Base-by-base conservation (phyloP, 2,113 vertebrate species). In the Microtus pennsylvanicus region DNA sequence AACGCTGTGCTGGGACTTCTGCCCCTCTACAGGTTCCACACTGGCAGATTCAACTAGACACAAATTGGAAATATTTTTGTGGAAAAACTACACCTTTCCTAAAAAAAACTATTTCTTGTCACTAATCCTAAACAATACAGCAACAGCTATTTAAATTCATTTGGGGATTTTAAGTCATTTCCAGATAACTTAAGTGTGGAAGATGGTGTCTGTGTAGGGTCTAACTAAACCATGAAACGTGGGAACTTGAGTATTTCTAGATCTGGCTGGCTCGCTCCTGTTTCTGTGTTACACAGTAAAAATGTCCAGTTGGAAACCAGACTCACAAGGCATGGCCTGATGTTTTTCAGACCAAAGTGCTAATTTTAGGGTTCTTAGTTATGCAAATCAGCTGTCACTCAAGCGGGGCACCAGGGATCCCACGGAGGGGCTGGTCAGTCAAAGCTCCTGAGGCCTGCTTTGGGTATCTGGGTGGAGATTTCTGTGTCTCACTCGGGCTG, bases 291-390 rank as follows among this genome's bases (percentile, higher is more conserved):
- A 1, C 28, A 67, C 65, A 50, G 13, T 90, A 81, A 90, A 82
- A 97, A 76, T 96, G 75, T 91, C 80, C 96, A 91, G 61, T 83
- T 96, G 95, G 89, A 78, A 78, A 85, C 97, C 93, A 61, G 69
- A 94, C 1, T 35, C 16, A 7, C 38, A 80, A 11, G 82, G 82
- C 92, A 50, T 50, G 95, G 55, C 90, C 30, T 69, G 45, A 80
- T 55, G 77, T 13, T 89, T 55, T 55, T 94, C 74, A 95, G 33
- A 58, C 35, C 38, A 58, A 89, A 89, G 67, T 93, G 74, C 92
- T 97, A 67, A 89, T 98, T 97, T 98, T 87, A 96, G 95, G 78
- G 97, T 95, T 35, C 55, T 93, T 78, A 91, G 80, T 93, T 96
- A 30, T 96, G 97, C 96, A 96, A 97, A 96, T 94, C 85, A 97